Conservation (phyloP, 2,797 vertebrate species). For the Scolopax rusticola region DNA sequence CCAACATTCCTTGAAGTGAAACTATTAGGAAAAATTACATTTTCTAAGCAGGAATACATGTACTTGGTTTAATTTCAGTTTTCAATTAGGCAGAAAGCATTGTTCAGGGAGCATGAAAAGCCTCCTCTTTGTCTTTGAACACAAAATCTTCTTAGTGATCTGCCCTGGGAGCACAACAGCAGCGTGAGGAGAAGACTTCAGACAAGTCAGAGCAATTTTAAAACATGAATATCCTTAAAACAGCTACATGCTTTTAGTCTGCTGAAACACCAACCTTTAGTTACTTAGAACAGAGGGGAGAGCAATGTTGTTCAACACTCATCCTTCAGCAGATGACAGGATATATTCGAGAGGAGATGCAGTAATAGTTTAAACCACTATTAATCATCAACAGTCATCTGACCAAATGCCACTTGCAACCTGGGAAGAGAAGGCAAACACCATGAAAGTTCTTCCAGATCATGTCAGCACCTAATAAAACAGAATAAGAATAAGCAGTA, state of each 20-base stretch:
- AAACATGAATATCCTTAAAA: neutral
- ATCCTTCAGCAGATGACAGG: neutral
- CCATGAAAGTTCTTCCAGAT: neutral
- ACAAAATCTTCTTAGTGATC: neutral
- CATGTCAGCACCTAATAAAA: neutral
- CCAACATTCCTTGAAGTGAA: neutral
- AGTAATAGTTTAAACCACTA: neutral
- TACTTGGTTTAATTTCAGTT: neutral
- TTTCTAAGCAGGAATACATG: neutral
- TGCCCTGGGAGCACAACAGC: neutral
- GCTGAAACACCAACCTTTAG: neutral
- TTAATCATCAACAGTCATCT: neutral
- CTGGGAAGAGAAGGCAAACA: neutral
- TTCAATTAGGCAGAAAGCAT: neutral
- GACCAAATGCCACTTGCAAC: neutral
- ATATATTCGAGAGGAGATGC: neutral
- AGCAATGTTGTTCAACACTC: neutral
- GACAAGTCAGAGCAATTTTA: neutral
- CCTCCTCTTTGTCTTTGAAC: neutral
- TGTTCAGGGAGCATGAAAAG: neutral
- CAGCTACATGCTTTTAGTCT: neutral
- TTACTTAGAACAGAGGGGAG: neutral
- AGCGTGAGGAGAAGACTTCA: neutral
- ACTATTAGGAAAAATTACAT: neutral
- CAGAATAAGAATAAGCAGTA: neutral